Conservation (phyloP, 2,888 invertebrate species). For the Linnaemya vulpina region DNA sequence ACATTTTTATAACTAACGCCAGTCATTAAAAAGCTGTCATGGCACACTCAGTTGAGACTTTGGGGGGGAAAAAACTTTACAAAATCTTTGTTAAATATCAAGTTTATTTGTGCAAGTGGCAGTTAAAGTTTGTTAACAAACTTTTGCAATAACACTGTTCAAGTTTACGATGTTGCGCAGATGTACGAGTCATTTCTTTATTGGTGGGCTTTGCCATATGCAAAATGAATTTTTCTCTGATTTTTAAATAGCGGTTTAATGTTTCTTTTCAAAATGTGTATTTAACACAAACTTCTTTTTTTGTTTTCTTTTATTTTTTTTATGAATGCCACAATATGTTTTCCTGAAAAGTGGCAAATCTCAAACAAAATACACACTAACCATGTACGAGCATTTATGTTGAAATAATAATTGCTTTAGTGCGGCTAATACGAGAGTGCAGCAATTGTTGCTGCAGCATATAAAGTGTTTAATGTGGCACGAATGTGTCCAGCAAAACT, state of each 20-base stretch:
- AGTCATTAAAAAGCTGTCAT: constrained; percentile 45
- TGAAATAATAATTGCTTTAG: constrained; percentile 66
- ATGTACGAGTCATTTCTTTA: constrained; percentile 17
- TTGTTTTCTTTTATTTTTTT: constrained; percentile 5
- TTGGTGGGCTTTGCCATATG: constrained; percentile 53
- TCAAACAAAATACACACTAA: background rate
- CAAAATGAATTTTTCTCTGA: constrained; percentile 43
- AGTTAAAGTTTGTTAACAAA: constrained; percentile 27
- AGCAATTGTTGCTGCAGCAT: constrained; percentile 4
- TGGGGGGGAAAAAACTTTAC: background rate
- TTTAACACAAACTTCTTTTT: constrained; percentile 36
- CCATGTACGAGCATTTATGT: background rate
- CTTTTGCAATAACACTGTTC: background rate
- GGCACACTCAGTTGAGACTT: background rate
- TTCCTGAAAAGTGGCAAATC: constrained; percentile 43
- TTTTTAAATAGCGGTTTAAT: constrained; percentile 4
- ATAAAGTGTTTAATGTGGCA: constrained; percentile 64
- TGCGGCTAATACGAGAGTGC: constrained; percentile 24
- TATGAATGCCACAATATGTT: constrained; percentile 41
- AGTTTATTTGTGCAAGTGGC: constrained; percentile 55
- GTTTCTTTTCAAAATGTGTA: constrained; percentile 39
- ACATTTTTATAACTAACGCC: constrained; percentile 42
- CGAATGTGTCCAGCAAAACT: constrained; percentile 54
- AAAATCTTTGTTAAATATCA: constrained; percentile 16
- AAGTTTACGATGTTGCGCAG: constrained; percentile 2